These are phyloP conservation scores for Mycetomoellerius zeteki DNA, from an alignment of 1,140 invertebrate genomes.

Conservation along the genomic window DNA sequence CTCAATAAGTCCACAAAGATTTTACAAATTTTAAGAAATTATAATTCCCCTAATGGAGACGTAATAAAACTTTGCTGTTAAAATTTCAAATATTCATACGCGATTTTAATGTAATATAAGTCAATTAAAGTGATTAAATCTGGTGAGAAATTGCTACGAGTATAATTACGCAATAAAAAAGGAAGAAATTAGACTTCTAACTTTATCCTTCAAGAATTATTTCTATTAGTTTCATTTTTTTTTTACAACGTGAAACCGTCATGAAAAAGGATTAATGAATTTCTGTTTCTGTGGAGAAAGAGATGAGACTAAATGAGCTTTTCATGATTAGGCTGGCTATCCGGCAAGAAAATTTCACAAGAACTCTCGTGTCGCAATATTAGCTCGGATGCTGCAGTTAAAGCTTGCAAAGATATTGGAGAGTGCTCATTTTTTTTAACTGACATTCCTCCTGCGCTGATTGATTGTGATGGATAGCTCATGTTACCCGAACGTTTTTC, in stretches of 20 bases:
- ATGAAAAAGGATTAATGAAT: neutral
- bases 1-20: slow-evolving; percentile 20
- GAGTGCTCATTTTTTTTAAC: slow-evolving; percentile 41
- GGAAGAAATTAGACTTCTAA: too few relatives aligned
- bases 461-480: slow-evolving; percentile 75
- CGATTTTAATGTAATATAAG: neutral
- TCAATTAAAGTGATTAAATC: slow-evolving; percentile 18
- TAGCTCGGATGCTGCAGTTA: slow-evolving; percentile 2
- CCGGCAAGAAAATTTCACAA: neutral
- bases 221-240: neutral
- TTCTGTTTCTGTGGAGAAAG: neutral
- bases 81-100: neutral
- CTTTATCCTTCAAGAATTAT: neutral
- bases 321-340: neutral
- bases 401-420: slow-evolving; percentile 62
- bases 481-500: slow-evolving; percentile 71
- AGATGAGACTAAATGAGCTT: neutral
- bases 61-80: neutral
- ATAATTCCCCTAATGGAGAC: neutral
- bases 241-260: neutral
- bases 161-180: neutral
- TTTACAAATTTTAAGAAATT: slow-evolving; percentile 12
- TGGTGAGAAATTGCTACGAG: neutral
- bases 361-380: slow-evolving; percentile 15
- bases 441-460: slow-evolving; percentile 69